Base-by-base conservation (phyloP, 1,140 invertebrate genomes). In the Nixonia krombeini region DNA sequence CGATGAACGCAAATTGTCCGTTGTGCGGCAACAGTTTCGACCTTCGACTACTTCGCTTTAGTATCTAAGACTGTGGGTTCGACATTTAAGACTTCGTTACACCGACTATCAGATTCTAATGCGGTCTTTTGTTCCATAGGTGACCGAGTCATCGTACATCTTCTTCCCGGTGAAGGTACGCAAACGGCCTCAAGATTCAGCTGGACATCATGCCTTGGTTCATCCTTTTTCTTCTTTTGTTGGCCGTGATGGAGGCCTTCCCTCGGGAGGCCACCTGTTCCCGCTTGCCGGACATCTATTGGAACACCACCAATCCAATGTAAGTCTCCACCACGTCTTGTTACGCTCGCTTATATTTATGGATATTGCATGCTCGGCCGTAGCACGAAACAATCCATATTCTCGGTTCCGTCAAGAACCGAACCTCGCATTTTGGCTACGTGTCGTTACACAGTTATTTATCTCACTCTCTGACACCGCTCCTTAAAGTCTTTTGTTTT, bases 291-390 rank as follows among this genome's bases (percentile, higher is more conserved):
- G 87, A 88, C 79, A 88, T 88, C 68, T 88, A 88, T 70, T 88
- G 87, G 87, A 88, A 88, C 78, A 85, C 87, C 58, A 87, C 87
- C 68, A 88, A 88, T 81, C 87, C 87, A 83, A 87, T 87, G 86
- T 87, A 79, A 86, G 86, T 83, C 62, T 63, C 62, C 47, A 49
- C 16, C n/a, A 12, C 21, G n/a, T 45, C 37, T 13, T 12, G 21
- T 28, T 12, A 41, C 18, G 41, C 41, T n/a, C 21, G 8, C 10
- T n/a, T 17, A 23, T 23, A 41, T 10, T 23, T 23, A 9, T 41
- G 15, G 4, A 41, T 10, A 16, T 23, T 6, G n/a, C n/a, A n/a
- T n/a, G n/a, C n/a, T n/a, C n/a, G 4, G 28, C 4, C 28, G 28
- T 31, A 31, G 2, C n/a, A n/a, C n/a, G n/a, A n/a, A 8, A 10